These are phyloP conservation scores for Lophotis ruficrista DNA, from an alignment of 2,113 vertebrate genomes.

Conservation along the genomic window DNA sequence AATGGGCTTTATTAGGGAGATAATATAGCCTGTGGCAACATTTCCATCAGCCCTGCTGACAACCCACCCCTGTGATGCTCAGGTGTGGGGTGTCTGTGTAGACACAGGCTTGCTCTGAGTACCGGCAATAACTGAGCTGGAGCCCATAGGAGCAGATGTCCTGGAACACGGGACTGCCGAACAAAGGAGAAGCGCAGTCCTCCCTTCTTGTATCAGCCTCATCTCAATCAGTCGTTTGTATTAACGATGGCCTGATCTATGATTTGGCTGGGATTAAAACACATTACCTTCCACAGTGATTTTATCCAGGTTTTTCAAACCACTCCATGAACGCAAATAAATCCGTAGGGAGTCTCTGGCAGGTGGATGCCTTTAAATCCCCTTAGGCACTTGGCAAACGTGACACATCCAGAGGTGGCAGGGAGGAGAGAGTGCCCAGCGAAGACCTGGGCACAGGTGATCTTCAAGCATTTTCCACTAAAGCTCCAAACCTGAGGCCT, in stretches of 20 bases:
- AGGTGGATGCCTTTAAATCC: background rate
- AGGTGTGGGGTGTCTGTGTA: background rate
- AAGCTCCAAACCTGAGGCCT: background rate
- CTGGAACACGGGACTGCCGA: background rate
- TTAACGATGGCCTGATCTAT: background rate
- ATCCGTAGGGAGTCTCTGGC: background rate
- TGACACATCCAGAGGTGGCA: background rate
- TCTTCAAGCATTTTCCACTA: background rate
- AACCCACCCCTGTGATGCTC: background rate
- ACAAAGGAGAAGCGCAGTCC: fast-evolving
- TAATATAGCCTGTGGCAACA: background rate
- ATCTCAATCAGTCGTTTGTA: background rate
- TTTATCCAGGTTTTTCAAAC: background rate
- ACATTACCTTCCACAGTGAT: background rate
- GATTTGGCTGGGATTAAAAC: background rate
- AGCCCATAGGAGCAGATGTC: background rate
- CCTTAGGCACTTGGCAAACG: background rate
- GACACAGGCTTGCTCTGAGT: background rate
- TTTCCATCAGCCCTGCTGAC: background rate
- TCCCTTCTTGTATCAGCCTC: background rate
- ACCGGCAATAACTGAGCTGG: background rate
- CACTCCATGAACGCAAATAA: background rate
- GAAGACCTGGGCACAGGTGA: background rate
- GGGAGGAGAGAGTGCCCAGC: background rate
- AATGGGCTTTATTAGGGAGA: background rate